Evolutionary conservation across 2,888 invertebrate genomes (phyloP), one percentile per base, ranked within the genome.

Genomic region (Scaptomyza cyrtandrae): DNA sequence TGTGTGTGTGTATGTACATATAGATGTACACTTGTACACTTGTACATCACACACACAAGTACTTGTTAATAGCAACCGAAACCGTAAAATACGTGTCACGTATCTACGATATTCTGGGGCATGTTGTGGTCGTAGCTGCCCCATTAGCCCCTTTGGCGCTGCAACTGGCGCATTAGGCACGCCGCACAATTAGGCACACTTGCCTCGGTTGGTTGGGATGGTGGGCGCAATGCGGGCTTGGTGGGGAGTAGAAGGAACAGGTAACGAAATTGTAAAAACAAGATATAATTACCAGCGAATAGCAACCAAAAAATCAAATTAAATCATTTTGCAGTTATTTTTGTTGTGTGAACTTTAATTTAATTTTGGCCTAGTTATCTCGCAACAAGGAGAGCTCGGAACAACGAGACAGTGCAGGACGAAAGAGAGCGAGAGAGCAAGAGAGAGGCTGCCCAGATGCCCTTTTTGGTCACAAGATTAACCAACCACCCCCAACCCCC

Each of bases 351-450:
- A 52, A 56, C 68, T 70, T 84, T 72, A 66, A 80, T 84, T 77
- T 65, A 69, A 83, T 74, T 64, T 58, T 80, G 80, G 19, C 81
- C 80, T 54, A 77, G 69, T 80, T 80, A 59, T 54, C 27, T 46
- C 3, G 31, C 46, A 58, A 39, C 29, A 43, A 44, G 53, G 50
- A 53, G 64, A 60, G 56, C 46, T 37, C 13, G 9, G 14, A n/a
- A 3, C 2, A 35, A 14, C 24, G 24, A 24, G 29, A 24, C 0
- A 45, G 14, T 7, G 7, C 29, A 29, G 29, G 29, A 29, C 29
- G 29, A 29, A n/a, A n/a, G 13, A 16, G n/a, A 13, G n/a, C 39
- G 4, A 31, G 27, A 49, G 5, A 56, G 14, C 0, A 0, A 50
- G 10, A 24, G 1, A 11, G n/a, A 50, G 9, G 10, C 27, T 43